Conservation (phyloP, 2,888 invertebrate species). For the Oeneis ivallda region DNA sequence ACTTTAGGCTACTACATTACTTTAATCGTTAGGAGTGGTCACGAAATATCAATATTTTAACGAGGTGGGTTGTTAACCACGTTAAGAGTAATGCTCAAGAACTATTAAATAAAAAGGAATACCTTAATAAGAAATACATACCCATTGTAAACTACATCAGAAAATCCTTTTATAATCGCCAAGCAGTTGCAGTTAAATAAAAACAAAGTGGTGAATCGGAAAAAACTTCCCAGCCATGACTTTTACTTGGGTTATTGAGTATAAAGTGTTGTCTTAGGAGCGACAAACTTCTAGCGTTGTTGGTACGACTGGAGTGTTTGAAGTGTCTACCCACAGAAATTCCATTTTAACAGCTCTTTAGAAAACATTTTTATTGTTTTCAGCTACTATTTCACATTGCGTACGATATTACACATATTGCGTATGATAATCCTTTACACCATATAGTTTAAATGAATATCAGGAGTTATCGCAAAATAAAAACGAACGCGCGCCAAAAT, state of each 20-base stretch:
- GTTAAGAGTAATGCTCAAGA: too few relatives aligned
- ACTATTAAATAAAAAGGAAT: too few relatives aligned
- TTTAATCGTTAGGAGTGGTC: too few relatives aligned
- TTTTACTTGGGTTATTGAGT: conserved; percentile 55
- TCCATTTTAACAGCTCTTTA: conserved; percentile 14
- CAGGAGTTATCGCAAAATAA: too few relatives aligned
- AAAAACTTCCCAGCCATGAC: conserved; percentile 49
- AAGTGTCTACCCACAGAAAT: conserved; percentile 25
- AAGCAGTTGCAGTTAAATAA: conserved; percentile 23
- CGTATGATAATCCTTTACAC: too few relatives aligned
- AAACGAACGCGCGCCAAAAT: too few relatives aligned
- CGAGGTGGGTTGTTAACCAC: too few relatives aligned
- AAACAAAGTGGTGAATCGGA: conserved; percentile 38
- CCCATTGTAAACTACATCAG: background rate
- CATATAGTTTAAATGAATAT: too few relatives aligned
- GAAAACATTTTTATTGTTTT: conserved; percentile 3
- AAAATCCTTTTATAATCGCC: background rate
- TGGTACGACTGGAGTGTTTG: conserved; percentile 20
- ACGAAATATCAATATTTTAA: too few relatives aligned
- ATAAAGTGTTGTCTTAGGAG: conserved; percentile 44
- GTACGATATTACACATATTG: too few relatives aligned
- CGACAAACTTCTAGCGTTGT: conserved; percentile 38
- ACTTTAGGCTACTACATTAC: too few relatives aligned
- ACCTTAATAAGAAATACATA: too few relatives aligned
- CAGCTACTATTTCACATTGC: background rate